Base-by-base conservation (phyloP, 1,140 invertebrate species). In the Nixonia krombeini region DNA sequence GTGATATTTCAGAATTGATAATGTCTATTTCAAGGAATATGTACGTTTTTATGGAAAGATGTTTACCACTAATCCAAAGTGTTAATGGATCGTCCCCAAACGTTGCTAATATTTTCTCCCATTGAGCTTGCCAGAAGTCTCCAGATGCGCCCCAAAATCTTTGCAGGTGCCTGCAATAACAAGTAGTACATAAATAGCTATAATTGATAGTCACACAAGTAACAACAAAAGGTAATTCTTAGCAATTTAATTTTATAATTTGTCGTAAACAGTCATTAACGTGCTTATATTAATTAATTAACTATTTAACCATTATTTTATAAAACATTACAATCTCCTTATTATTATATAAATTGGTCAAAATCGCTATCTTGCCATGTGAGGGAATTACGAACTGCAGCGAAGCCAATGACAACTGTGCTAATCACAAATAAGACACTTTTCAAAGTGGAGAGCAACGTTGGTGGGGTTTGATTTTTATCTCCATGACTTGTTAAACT, bases 71-170 rank as follows among this genome's bases (percentile, higher is more conserved):
- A 25, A 93, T 88, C 86, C 89, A 90, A 51, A 92, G 79, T 0
- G 83, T 86, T 47, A 88, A 85, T 0, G 90, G 89, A 85, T 93
- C 89, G 69, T 89, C 88, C n/a, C 89, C 90, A 58, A 89, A 82
- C 18, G 83, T 87, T 61, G 90, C 84, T 42, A 92, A 86, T 53
- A 94, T 88, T 78, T 88, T 89, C 69, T 94, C 90, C 93, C 93
- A 95, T 67, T 90, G 89, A 2, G 90, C 88, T 83, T 94, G 93
- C 93, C 93, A 95, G 76, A 94, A 94, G 72, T 94, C 90, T n/a
- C 93, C 93, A 4, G 92, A 93, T 12, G 92, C 92, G 40, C 93
- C 93, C 93, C 93, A 95, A 80, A 95, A 93, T 79, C 88, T 87
- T 82, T 94, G 92, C 57, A 94, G 83, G 81, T 94, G 91, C 92